Evolutionary conservation across 2,113 vertebrate species (phyloP).

Genomic region (Glaucomys volans): DNA sequence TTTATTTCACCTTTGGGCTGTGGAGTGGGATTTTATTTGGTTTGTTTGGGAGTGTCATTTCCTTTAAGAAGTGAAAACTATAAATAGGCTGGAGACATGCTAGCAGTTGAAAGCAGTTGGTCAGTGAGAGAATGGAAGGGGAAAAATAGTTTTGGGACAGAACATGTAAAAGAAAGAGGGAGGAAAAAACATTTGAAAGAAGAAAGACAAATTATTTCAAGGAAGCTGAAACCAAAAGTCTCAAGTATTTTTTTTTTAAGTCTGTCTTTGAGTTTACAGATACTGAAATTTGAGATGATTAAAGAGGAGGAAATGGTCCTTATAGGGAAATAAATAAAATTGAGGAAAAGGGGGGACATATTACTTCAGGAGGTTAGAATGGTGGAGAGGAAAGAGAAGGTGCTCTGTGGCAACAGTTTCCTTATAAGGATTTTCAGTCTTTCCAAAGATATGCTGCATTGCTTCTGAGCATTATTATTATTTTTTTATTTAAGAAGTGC

Average conservation of each 20-base stretch:
- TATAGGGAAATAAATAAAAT: conserved; percentile 20
- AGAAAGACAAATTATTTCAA: conserved; percentile 1
- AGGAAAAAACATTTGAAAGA: background rate
- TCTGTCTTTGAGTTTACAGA: conserved; percentile 43
- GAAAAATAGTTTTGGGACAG: background rate
- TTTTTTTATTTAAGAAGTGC: conserved; percentile 26
- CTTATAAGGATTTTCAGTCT: background rate
- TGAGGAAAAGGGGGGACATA: background rate
- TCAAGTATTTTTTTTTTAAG: conserved; percentile 37
- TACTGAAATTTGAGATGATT: conserved; percentile 37
- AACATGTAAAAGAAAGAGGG: conserved; percentile 4
- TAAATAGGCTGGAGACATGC: conserved; percentile 17
- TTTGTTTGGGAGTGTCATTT: conserved; percentile 55
- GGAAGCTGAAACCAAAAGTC: background rate
- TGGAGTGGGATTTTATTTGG: conserved; percentile 51
- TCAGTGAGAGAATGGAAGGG: background rate
- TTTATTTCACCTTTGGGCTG: conserved; percentile 42
- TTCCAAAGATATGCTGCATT: background rate
- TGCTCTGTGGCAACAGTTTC: background rate
- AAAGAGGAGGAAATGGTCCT: background rate
- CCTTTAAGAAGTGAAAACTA: conserved; percentile 42
- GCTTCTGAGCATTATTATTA: background rate
- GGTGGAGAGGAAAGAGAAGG: background rate
- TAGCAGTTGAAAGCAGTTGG: conserved; percentile 47
- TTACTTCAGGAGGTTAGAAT: background rate